Evolutionary conservation across 2,888 invertebrate genomes (phyloP).

Genomic region (Tenodera sinensis): DNA sequence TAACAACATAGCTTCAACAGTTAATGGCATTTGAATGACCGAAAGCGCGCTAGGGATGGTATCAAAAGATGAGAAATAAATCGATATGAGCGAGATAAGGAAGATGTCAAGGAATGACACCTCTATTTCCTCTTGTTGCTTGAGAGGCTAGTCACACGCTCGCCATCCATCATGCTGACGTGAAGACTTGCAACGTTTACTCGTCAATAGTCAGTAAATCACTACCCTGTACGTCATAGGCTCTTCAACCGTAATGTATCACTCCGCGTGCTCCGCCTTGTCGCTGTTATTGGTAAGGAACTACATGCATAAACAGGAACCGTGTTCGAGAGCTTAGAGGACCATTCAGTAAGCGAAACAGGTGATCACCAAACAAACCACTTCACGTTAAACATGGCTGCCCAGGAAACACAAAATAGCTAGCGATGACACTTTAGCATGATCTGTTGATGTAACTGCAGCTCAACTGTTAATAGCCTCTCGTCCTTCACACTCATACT

Average conservation of each 20-base stretch:
- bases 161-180: background rate
- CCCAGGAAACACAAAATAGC: no score
- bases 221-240: background rate
- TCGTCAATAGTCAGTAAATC: background rate
- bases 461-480: no score
- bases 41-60: background rate
- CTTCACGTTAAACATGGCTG: no score
- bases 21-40: no score
- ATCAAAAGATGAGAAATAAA: background rate
- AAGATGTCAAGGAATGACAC: background rate
- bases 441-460: no score
- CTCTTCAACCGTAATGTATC: background rate
- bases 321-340: background rate
- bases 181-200: background rate
- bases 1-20: no score
- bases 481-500: no score
- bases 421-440: no score
- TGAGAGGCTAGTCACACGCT: background rate
- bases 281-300: background rate
- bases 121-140: background rate
- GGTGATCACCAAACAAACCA: background rate
- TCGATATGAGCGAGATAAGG: background rate
- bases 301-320: background rate
- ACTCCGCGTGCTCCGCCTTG: background rate
- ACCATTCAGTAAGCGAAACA: background rate